A percentile compares a stretch with the other conserved stretches of the same genome.
phyloP scores from a whole-genome alignment of 1,140 invertebrate species.

The Pomacea maculata region DNA sequence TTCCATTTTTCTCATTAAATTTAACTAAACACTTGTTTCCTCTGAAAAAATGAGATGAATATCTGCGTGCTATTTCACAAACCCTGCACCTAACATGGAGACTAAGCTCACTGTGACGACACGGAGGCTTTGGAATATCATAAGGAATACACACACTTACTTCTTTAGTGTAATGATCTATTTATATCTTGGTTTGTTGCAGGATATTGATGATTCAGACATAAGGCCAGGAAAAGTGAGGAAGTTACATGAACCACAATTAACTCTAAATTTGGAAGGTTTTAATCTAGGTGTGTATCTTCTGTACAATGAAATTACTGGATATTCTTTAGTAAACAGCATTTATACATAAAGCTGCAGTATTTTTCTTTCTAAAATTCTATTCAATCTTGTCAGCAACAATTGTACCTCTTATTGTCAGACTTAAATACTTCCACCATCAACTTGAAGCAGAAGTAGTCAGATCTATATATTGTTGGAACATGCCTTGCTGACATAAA shows the following conservation, averaged over 20 bases:
- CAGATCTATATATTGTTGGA: too few relatives aligned
- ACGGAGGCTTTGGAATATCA: too few relatives aligned
- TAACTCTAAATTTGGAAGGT: conserved; percentile 57
- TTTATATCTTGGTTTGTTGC: conserved; percentile 11
- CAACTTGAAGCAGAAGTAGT: too few relatives aligned
- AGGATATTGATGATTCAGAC: conserved; percentile 55
- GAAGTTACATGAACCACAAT: conserved; percentile 54
- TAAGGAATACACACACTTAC: too few relatives aligned
- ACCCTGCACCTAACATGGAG: too few relatives aligned
- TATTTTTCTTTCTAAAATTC: background rate
- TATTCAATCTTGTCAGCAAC: background rate
- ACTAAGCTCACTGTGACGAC: too few relatives aligned
- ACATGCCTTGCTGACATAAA: too few relatives aligned
- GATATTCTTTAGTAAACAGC: background rate
- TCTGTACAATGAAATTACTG: background rate
- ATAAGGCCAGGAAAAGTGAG: conserved; percentile 50
- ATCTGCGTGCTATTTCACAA: too few relatives aligned
- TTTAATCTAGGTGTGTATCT: conserved; percentile 55
- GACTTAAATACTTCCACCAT: too few relatives aligned
- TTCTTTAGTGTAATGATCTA: background rate
- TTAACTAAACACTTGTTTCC: too few relatives aligned
- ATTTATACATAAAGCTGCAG: background rate
- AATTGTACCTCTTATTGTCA: background rate
- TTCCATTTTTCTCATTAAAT: too few relatives aligned
- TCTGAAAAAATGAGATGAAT: too few relatives aligned